Evolutionary conservation across 2,113 vertebrate genomes (phyloP).

Genomic region (Marcusenius ussheri): DNA sequence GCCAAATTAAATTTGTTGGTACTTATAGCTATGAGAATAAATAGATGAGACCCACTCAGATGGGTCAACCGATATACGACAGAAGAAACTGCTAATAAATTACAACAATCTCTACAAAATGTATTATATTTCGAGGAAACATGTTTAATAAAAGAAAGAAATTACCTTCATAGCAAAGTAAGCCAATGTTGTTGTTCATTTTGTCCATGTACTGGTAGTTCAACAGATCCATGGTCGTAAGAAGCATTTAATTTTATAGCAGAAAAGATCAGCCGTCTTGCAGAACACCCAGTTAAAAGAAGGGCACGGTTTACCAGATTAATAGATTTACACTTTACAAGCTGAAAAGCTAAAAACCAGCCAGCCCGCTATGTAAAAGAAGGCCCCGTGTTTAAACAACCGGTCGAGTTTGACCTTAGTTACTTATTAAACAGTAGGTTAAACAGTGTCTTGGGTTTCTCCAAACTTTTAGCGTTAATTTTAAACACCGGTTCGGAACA

Average conservation of each 20-base stretch:
- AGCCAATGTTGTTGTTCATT: constrained; percentile 94
- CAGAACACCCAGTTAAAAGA: neutral
- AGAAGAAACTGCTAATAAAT: neutral
- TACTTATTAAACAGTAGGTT: neutral
- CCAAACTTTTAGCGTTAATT: neutral
- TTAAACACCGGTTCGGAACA: neutral
- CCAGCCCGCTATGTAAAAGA: neutral
- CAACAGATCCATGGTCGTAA: constrained; percentile 96
- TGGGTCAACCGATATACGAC: neutral
- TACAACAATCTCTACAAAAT: neutral
- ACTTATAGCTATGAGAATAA: neutral
- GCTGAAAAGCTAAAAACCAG: neutral
- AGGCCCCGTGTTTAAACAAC: neutral
- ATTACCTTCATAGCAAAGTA: constrained; percentile 87
- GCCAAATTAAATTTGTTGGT: neutral
- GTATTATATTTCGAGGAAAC: neutral
- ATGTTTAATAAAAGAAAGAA: neutral
- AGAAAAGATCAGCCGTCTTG: constrained; percentile 52
- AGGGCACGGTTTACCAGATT: neutral
- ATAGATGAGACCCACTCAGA: neutral
- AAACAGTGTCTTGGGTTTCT: neutral
- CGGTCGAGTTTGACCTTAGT: constrained; percentile 26
- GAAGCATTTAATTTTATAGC: constrained; percentile 77
- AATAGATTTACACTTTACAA: neutral
- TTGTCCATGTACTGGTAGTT: constrained; percentile 96